Evolutionary conservation across 2,888 invertebrate genomes (phyloP), one percentile per base, ranked within the genome.

Genomic region (Toxonevra muliebris): DNA sequence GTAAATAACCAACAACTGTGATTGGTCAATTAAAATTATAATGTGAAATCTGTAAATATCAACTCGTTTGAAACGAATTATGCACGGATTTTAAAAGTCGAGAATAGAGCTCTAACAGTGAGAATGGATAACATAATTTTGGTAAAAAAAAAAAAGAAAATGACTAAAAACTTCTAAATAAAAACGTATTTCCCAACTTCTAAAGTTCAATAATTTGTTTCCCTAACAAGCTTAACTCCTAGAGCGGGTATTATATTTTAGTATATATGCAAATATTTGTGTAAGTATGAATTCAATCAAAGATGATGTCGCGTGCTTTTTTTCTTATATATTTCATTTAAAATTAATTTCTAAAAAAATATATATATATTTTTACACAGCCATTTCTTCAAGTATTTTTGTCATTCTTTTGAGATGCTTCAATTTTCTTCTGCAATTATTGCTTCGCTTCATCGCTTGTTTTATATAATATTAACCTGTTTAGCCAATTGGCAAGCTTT

Each of bases 401-500:
- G 2, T 43, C 41, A 40, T 53, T 66, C 43, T 69, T 72, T 76
- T 74, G 69, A 71, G 72, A 75, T 76, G 74, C 75, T 76, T 76
- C 71, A 68, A 73, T 72, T 69, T 65, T 66, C 30, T 60, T 57
- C 50, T n/a, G n/a, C n/a, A n/a, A n/a, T n/a, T n/a, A 15, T 61
- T 59, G 30, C 48, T 58, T 59, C 13, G 11, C 66, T 57, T 61
- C 52, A 50, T 15, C 66, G 64, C 60, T 62, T 60, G 48, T 64
- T 58, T 59, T 60, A 57, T 17, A 17, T 52, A 45, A 61, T 71
- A 82, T 79, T 83, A 84, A 94, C 94, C 94, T 94, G 93, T 91
- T 94, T 95, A 85, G 94, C 94, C 89, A 95, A 91, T 87, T 93
- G 93, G 91, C 94, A 94, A 88, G 94, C 94, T 89, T 93, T 93